phyloP scores from a whole-genome alignment of 1,140 invertebrate genomes.

The Bombus confusus region DNA sequence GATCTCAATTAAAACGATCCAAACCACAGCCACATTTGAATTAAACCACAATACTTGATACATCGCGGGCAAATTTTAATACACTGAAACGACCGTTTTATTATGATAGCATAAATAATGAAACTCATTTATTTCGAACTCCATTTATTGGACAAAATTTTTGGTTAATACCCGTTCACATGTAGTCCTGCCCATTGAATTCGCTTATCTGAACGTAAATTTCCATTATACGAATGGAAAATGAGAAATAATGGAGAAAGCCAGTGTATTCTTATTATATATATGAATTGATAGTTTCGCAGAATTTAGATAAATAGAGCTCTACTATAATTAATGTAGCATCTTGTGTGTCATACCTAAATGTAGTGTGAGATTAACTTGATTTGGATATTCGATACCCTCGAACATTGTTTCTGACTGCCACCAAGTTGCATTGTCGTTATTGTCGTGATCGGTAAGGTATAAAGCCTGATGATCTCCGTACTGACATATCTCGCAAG shows the following conservation, averaged over 20 bases:
- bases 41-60: not conserved
- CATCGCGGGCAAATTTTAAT: not conserved
- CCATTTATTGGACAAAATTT: too few relatives aligned
- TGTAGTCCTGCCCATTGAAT: too few relatives aligned
- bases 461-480: constrained; percentile 90
- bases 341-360: constrained; percentile 86
- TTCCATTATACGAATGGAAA: not conserved
- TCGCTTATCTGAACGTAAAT: too few relatives aligned
- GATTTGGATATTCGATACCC: constrained; percentile 93
- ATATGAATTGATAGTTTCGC: too few relatives aligned
- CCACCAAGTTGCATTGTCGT: constrained; percentile 98
- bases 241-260: too few relatives aligned
- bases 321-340: not conserved
- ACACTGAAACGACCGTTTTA: not conserved
- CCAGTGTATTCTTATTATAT: too few relatives aligned
- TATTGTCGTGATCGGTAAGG: constrained; percentile 95
- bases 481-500: constrained; percentile 81
- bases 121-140: not conserved
- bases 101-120: not conserved
- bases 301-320: not conserved
- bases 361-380: constrained; percentile 95
- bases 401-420: constrained; percentile 99
- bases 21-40: not conserved
- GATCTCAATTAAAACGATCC: not conserved
- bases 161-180: too few relatives aligned